A percentile compares a stretch with the other conserved stretches of the same genome.
Conservation (phyloP, 1,140 invertebrate species). For the Anthonomus grandis region DNA sequence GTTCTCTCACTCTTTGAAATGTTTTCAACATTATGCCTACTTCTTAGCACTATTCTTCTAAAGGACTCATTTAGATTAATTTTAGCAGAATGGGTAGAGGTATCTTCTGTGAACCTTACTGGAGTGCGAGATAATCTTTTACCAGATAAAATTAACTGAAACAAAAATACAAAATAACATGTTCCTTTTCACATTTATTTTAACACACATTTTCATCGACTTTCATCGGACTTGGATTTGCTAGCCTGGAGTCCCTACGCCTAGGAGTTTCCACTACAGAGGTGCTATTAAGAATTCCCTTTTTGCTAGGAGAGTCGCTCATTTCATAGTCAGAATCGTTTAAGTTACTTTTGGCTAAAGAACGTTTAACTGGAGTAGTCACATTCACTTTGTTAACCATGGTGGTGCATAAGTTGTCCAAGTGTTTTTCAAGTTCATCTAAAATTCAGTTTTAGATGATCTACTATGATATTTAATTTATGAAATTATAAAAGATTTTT, state of each 20-base stretch:
- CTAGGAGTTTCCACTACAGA: neutral
- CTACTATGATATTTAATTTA: too few relatives aligned
- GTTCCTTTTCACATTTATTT: neutral
- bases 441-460: neutral
- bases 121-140: neutral
- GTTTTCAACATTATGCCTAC: slow-evolving; percentile 6
- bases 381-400: neutral
- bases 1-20: neutral
- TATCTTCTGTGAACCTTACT: neutral
- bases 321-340: neutral
- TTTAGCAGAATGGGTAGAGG: slow-evolving; percentile 1
- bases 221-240: neutral
- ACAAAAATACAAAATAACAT: too few relatives aligned
- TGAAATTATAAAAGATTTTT: too few relatives aligned
- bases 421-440: neutral
- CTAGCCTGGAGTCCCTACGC: neutral
- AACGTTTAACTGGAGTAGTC: slow-evolving; percentile 12
- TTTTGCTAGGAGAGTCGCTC: neutral
- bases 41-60: slow-evolving; percentile 11
- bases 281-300: neutral
- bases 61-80: slow-evolving; percentile 22
- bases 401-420: slow-evolving; percentile 2
- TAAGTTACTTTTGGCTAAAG: too few relatives aligned
- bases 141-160: neutral
- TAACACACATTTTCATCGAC: slow-evolving; percentile 8